Percentiles rank a stretch among this genome's conserved stretches.
phyloP scores from a whole-genome alignment of 2,113 vertebrate genomes.

The Platichthys flesus region DNA sequence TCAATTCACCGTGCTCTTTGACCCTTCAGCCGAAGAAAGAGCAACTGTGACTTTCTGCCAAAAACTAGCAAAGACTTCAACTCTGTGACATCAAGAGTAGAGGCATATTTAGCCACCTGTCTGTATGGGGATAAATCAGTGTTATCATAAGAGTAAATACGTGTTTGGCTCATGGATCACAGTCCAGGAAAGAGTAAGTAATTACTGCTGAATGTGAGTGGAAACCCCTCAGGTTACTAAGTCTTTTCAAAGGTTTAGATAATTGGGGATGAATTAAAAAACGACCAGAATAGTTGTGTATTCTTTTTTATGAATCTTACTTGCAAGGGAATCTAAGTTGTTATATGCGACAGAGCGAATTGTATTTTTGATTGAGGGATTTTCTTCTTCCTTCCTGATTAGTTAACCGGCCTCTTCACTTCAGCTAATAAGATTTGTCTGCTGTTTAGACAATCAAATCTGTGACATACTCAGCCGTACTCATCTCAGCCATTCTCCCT shows the following conservation, averaged over 20 bases:
- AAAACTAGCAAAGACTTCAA: constrained; percentile 49
- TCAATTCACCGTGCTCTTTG: constrained; percentile 73
- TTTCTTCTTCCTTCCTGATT: constrained; percentile 27
- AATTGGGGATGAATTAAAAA: neutral
- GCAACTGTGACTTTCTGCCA: constrained; percentile 72
- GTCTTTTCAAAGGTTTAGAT: constrained; percentile 14
- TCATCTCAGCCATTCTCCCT: constrained; percentile 25
- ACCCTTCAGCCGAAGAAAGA: constrained; percentile 69
- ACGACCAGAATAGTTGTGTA: neutral
- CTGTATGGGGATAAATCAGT: constrained; percentile 62
- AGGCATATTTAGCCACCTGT: constrained; percentile 39
- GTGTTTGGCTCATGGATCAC: constrained; percentile 35
- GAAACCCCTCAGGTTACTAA: constrained; percentile 36
- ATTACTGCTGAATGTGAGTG: constrained; percentile 47
- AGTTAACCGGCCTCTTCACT: constrained; percentile 30
- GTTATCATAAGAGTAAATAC: constrained; percentile 57
- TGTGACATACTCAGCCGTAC: constrained; percentile 32
- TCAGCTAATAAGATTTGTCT: constrained; percentile 37
- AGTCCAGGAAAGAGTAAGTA: constrained; percentile 35
- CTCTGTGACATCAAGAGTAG: constrained; percentile 50
- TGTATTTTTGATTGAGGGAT: constrained; percentile 31
- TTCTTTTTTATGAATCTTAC: neutral
- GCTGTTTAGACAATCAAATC: constrained; percentile 32
- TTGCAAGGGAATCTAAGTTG: neutral
- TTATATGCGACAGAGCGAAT: neutral